Conservation (phyloP, 2,888 invertebrate genomes). For the Drosophila affinis region DNA sequence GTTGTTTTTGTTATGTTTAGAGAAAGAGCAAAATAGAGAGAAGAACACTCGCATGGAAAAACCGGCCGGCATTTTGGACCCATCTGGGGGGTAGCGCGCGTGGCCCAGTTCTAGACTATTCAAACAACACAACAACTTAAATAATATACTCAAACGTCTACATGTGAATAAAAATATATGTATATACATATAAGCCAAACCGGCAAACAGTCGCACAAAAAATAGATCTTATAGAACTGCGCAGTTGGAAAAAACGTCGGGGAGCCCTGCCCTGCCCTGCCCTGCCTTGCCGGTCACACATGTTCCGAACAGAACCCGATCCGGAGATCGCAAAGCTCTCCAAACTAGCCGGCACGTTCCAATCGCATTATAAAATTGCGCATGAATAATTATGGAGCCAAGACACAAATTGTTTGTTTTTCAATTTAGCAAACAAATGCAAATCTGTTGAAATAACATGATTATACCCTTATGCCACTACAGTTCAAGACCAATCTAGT, state of each 20-base stretch:
- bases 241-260: slow-evolving; percentile 31
- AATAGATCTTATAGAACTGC: slow-evolving; percentile 40
- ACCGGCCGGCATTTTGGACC: slow-evolving; percentile 44
- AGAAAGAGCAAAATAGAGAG: slow-evolving; percentile 10
- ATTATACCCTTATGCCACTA: too few relatives aligned
- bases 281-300: slow-evolving; percentile 30
- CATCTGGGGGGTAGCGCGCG: slow-evolving; percentile 34
- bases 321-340: slow-evolving; percentile 3
- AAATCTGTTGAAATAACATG: neutral
- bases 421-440: slow-evolving; percentile 28
- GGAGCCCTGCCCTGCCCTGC: slow-evolving; percentile 2
- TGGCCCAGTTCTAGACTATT: slow-evolving; percentile 28
- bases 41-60: slow-evolving; percentile 17
- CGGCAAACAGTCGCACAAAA: slow-evolving; percentile 31
- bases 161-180: neutral
- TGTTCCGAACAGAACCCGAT: slow-evolving; percentile 24
- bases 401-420: slow-evolving; percentile 24
- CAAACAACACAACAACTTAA: slow-evolving; percentile 9
- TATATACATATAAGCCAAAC: neutral
- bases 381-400: slow-evolving; percentile 37
- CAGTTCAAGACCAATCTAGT: too few relatives aligned
- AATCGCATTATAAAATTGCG: slow-evolving; percentile 38
- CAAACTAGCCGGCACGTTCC: slow-evolving; percentile 38
- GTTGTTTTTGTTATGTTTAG: neutral
- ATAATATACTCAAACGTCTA: neutral